Conservation (phyloP, 2,888 invertebrate species). For the Melieria crassipennis region DNA sequence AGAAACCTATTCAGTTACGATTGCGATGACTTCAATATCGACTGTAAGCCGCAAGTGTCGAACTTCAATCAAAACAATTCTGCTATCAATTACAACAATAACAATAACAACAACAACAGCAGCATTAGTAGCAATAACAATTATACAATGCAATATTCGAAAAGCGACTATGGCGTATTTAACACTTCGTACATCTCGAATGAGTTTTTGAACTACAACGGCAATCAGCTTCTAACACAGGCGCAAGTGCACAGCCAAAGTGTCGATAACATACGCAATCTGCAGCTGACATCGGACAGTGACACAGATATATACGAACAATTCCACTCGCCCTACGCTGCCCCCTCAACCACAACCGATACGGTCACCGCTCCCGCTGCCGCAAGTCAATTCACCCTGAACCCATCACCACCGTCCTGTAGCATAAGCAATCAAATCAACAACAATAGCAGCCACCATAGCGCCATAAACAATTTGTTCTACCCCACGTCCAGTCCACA, state of each 20-base stretch:
- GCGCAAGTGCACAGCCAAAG: slow-evolving; percentile 43
- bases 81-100: slow-evolving; percentile 14
- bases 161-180: slow-evolving; percentile 45
- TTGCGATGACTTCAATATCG: slow-evolving; percentile 4
- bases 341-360: slow-evolving; percentile 25
- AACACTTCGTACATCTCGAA: slow-evolving; percentile 39
- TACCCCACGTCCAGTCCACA: slow-evolving; percentile 4
- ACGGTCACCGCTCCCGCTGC: slow-evolving; percentile 29
- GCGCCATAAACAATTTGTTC: slow-evolving; percentile 20
- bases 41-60: background rate
- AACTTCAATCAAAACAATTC: background rate
- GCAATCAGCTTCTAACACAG: slow-evolving; percentile 32
- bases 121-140: slow-evolving; percentile 14
- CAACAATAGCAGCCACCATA: slow-evolving; percentile 28
- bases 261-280: slow-evolving; percentile 53
- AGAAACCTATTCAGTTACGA: slow-evolving; percentile 26
- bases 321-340: slow-evolving; percentile 8
- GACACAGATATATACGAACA: slow-evolving; percentile 16
- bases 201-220: slow-evolving; percentile 29
- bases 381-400: slow-evolving; percentile 29
- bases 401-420: slow-evolving; percentile 31
- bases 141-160: slow-evolving; percentile 38
- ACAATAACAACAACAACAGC: slow-evolving; percentile 14
- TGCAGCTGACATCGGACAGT: slow-evolving; percentile 46
- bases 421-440: slow-evolving; percentile 11